Percentiles rank a stretch among this genome's conserved stretches.
These are phyloP conservation scores for Porites divaricata DNA, from an alignment of 92 coral and sea anemone species.

Conservation along the genomic window DNA sequence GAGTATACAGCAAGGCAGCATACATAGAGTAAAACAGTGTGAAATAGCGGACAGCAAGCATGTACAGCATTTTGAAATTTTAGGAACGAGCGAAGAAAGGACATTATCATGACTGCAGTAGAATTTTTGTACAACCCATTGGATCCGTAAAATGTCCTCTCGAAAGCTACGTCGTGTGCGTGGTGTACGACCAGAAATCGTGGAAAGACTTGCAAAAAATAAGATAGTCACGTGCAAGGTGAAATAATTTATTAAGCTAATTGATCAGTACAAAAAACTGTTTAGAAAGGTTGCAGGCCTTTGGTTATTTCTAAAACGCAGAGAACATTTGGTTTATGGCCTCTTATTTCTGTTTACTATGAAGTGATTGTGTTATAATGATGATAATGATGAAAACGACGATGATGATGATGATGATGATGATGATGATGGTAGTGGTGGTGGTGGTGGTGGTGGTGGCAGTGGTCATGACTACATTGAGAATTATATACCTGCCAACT, in stretches of 20 bases:
- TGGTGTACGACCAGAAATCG: constrained; percentile 65
- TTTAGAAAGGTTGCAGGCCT: not conserved
- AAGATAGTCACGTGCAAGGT: constrained; percentile 88
- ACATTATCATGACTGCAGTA: not conserved
- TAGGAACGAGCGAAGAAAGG: not conserved
- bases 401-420: not conserved
- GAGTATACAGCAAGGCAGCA: no score
- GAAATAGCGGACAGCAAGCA: not conserved
- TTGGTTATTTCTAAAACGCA: not conserved
- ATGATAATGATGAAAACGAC: not conserved
- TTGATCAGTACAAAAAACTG: not conserved
- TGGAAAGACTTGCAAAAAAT: constrained; percentile 72
- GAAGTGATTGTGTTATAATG: no score
- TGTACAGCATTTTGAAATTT: not conserved
- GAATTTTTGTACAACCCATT: not conserved
- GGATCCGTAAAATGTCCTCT: constrained; percentile 58
- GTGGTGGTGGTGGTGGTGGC: not conserved
- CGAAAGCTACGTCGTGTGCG: constrained; percentile 86
- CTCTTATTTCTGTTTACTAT: no score
- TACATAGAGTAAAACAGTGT: no score
- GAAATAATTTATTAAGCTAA: not conserved
- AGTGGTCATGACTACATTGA: not conserved
- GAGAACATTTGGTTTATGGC: no score
- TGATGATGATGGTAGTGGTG: not conserved
- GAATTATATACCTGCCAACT: no score